phyloP scores from a whole-genome alignment of 2,797 vertebrate species.

The Paedocypris micromegethes region DNA sequence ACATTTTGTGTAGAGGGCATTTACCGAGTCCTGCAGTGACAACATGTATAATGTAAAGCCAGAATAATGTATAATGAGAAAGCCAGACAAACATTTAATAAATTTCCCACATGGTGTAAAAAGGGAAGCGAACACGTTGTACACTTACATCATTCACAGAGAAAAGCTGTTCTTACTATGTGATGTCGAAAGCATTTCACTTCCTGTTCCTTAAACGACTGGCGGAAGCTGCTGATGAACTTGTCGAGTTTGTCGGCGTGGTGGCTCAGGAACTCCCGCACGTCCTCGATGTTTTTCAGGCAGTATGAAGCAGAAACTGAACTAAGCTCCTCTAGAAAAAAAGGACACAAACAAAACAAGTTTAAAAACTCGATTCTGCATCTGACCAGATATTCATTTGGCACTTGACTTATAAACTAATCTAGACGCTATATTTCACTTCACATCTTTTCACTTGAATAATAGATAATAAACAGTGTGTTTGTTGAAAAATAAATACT shows the following conservation, averaged over 20 bases:
- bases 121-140: background rate
- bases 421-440: no score
- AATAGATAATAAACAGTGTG: no score
- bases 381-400: no score
- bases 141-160: background rate
- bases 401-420: no score
- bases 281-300: constrained; percentile 85
- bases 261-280: constrained; percentile 83
- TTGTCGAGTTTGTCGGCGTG: constrained; percentile 85
- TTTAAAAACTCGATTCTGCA: background rate
- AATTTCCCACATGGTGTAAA: no score
- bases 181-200: constrained; percentile 87
- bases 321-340: constrained; percentile 57
- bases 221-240: constrained; percentile 75
- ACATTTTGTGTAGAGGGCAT: constrained; percentile 89
- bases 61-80: background rate
- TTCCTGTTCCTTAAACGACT: constrained; percentile 82
- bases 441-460: no score
- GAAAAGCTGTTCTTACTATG: constrained; percentile 70
- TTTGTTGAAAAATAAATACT: no score
- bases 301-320: constrained; percentile 65
- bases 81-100: no score
- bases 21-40: constrained; percentile 79
- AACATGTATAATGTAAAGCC: no score
- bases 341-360: background rate